Conservation (phyloP, 35 echinoderm and acorn worm species). For the Apostichopus japonicus region DNA sequence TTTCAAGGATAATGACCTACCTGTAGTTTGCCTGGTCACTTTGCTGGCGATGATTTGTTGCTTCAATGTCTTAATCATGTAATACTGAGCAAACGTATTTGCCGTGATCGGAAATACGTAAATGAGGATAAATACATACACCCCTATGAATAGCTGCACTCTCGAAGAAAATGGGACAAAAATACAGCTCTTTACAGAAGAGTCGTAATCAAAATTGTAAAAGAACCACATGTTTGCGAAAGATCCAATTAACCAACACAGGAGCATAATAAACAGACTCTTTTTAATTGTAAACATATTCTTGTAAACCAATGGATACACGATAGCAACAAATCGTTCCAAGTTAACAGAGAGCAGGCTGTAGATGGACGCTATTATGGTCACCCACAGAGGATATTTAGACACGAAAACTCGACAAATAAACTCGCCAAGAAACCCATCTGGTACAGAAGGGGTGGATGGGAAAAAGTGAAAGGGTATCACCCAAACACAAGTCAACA, state of each 20-base stretch:
- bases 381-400: slow-evolving; percentile 56
- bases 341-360: slow-evolving; percentile 57
- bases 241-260: slow-evolving; percentile 54
- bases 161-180: neutral
- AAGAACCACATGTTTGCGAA: slow-evolving; percentile 29
- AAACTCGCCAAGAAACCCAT: slow-evolving; percentile 36
- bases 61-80: slow-evolving; percentile 64
- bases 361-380: slow-evolving; percentile 53
- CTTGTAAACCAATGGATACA: slow-evolving; percentile 61
- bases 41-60: neutral
- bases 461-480: slow-evolving; percentile 52
- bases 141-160: slow-evolving; percentile 32
- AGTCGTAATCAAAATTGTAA: slow-evolving; percentile 13
- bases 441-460: neutral
- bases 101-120: slow-evolving; percentile 67
- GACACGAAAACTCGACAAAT: slow-evolving; percentile 62
- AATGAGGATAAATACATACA: slow-evolving; percentile 64
- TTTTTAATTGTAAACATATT: slow-evolving; percentile 34
- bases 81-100: slow-evolving; percentile 66
- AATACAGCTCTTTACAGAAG: neutral
- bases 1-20: too few species aligned
- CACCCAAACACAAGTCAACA: slow-evolving; percentile 55
- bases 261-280: neutral
- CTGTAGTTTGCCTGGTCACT: too few species aligned
- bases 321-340: slow-evolving; percentile 72